A percentile compares a stretch with the other conserved stretches of the same genome.
These are phyloP conservation scores for Leuciscus waleckii DNA, from an alignment of 2,797 vertebrate species.

Conservation along the genomic window DNA sequence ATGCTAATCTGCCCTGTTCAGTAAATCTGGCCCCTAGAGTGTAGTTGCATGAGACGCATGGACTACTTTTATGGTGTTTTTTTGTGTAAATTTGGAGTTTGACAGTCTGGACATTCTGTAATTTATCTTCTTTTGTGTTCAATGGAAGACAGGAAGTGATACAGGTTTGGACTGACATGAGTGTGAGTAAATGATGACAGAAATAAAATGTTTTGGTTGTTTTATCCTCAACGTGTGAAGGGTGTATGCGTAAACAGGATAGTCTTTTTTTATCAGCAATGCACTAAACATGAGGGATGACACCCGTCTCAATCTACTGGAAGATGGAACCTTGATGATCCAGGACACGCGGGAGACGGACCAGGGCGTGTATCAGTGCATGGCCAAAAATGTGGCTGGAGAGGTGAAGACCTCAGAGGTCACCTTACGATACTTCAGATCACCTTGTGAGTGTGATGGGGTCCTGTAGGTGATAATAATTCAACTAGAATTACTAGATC, in stretches of 20 bases:
- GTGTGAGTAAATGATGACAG: neutral
- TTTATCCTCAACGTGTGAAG: constrained; percentile 1
- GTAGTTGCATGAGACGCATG: neutral
- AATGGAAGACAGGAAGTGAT: neutral
- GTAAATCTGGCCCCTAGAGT: neutral
- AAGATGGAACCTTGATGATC: constrained; percentile 98
- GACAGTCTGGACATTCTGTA: neutral
- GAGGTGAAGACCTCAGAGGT: constrained; percentile 97
- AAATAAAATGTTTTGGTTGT: neutral
- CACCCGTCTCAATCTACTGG: constrained; percentile 92
- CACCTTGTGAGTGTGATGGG: constrained; percentile 84
- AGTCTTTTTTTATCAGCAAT: constrained; percentile 78
- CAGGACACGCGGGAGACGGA: constrained; percentile 94
- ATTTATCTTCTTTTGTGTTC: neutral
- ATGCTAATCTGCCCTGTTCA: too few relatives aligned
- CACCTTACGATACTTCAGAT: constrained; percentile 93
- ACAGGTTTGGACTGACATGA: neutral
- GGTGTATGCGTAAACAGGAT: neutral
- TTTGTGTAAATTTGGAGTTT: neutral
- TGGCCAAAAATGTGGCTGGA: constrained; percentile 97
- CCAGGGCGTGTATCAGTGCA: constrained; percentile 97
- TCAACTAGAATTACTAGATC: neutral
- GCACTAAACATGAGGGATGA: constrained; percentile 97
- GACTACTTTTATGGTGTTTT: neutral
- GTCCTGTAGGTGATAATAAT: neutral